Conservation (phyloP, 1,140 invertebrate species). For the Microvelia longipes region DNA sequence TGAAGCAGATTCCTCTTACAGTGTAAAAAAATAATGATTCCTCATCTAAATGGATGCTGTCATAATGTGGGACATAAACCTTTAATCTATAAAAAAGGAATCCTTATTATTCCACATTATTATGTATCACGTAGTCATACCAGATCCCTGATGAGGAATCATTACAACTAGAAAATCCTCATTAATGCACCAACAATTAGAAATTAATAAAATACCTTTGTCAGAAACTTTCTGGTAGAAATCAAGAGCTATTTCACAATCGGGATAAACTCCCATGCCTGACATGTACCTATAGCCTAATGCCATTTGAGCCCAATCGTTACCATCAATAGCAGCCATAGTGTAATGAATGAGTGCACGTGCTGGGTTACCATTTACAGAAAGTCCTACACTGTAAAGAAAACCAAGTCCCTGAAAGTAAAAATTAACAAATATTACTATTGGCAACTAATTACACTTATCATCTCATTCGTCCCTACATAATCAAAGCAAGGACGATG, state of each 20-base stretch:
- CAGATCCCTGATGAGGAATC: too few relatives aligned
- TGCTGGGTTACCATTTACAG: conserved; percentile 69
- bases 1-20: too few relatives aligned
- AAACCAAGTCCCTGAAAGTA: conserved; percentile 65
- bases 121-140: too few relatives aligned
- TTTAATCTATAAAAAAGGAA: too few relatives aligned
- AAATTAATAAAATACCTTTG: too few relatives aligned
- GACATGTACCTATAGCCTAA: conserved; percentile 77
- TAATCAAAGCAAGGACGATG: conserved; percentile 8
- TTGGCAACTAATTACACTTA: conserved; percentile 3
- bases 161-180: too few relatives aligned
- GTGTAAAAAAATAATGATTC: too few relatives aligned
- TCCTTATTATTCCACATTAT: too few relatives aligned
- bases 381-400: conserved; percentile 72
- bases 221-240: conserved; percentile 80
- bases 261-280: conserved; percentile 71
- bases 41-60: too few relatives aligned
- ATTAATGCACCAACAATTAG: too few relatives aligned
- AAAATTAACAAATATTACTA: conserved; percentile 12
- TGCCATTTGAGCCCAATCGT: conserved; percentile 86
- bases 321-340: conserved; percentile 73
- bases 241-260: conserved; percentile 78
- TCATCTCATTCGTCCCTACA: background rate
- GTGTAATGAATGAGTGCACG: conserved; percentile 84
- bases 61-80: too few relatives aligned